These are phyloP conservation scores for Poecile atricapillus DNA, from an alignment of 2,113 vertebrate genomes.

Conservation along the genomic window DNA sequence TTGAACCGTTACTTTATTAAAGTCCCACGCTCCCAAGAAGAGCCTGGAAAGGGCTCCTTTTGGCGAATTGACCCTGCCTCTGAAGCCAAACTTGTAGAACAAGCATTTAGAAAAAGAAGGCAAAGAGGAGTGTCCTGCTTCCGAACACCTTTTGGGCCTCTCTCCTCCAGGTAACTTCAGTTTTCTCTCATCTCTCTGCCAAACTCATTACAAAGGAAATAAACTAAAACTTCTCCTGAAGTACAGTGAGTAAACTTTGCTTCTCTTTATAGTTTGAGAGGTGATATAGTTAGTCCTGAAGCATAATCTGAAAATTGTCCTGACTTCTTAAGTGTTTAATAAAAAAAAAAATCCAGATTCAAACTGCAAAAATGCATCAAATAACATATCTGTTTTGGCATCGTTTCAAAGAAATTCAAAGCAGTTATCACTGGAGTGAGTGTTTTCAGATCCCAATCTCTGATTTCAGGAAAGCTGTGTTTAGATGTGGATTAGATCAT, in stretches of 20 bases:
- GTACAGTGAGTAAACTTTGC: background rate
- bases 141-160: slow-evolving; percentile 94
- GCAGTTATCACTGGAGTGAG: background rate
- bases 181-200: background rate
- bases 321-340: background rate
- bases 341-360: background rate
- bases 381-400: background rate
- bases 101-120: slow-evolving; percentile 95
- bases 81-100: slow-evolving; percentile 94
- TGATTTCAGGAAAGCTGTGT: slow-evolving; percentile 27
- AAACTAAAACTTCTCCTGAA: background rate
- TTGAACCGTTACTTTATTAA: slow-evolving; percentile 99
- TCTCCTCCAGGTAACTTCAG: slow-evolving; percentile 87
- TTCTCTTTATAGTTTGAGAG: background rate
- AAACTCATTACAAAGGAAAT: background rate
- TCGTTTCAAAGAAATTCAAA: slow-evolving; percentile 22
- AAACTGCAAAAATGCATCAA: background rate
- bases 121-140: slow-evolving; percentile 97
- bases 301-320: background rate
- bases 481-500: slow-evolving; percentile 47
- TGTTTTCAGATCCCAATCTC: slow-evolving; percentile 14
- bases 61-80: slow-evolving; percentile 96
- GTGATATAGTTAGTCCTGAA: background rate
- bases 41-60: slow-evolving; percentile 96
- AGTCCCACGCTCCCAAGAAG: slow-evolving; percentile 97